Evolutionary conservation across 2,888 invertebrate species (phyloP).

Genomic region (Leptinotarsa rubiginosa): DNA sequence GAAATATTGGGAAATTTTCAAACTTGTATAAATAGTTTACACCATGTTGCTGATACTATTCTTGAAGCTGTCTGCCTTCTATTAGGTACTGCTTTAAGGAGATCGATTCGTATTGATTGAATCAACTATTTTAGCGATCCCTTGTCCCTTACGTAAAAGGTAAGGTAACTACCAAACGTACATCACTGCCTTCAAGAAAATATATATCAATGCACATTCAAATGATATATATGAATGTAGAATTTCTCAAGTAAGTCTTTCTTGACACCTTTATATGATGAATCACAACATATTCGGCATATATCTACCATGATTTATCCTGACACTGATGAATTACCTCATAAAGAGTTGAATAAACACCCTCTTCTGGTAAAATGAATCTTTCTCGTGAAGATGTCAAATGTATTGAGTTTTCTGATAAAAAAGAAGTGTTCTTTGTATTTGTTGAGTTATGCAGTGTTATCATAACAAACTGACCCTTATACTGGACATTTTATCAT

Average conservation of each 20-base stretch:
- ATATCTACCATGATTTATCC: not conserved
- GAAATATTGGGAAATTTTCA: too few species aligned
- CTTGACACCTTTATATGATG: not conserved
- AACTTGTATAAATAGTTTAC: too few species aligned
- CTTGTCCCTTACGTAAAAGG: not conserved
- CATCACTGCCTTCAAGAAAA: not conserved
- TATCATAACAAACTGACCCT: slow-evolving; percentile 21
- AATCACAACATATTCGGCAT: not conserved
- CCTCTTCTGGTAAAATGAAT: not conserved
- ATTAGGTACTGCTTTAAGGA: too few species aligned
- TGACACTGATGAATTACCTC: not conserved
- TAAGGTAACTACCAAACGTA: not conserved
- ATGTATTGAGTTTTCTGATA: too few species aligned
- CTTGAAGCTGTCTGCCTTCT: too few species aligned
- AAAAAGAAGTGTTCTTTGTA: not conserved
- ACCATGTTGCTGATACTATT: too few species aligned
- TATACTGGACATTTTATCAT: slow-evolving; percentile 12
- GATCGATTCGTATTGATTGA: not conserved
- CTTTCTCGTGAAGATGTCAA: not conserved
- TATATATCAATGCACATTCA: not conserved
- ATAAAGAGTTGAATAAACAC: not conserved
- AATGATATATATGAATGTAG: not conserved
- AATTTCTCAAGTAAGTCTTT: not conserved
- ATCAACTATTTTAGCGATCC: not conserved
- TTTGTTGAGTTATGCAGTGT: slow-evolving; percentile 16